Percentiles rank a stretch among this genome's conserved stretches.
Evolutionary conservation across 1,140 invertebrate genomes (phyloP).

Genomic region (Vollenhovia emeryi): DNA sequence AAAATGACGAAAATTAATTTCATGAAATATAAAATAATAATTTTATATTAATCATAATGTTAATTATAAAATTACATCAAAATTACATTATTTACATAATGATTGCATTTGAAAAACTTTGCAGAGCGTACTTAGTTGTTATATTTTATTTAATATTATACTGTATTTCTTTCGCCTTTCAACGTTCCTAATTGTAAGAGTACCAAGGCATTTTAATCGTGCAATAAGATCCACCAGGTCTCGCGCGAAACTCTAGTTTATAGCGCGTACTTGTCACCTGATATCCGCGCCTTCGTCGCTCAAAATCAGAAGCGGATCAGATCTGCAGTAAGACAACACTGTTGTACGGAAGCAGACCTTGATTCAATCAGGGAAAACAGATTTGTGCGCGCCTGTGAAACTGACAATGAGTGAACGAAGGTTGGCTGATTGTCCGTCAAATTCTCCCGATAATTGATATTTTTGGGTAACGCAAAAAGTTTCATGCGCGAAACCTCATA

Average conservation of each 20-base stretch:
- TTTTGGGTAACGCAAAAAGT: neutral
- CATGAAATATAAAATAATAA: too few relatives aligned
- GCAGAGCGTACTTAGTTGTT: neutral
- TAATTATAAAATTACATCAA: neutral
- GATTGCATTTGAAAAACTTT: neutral
- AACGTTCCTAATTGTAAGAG: slow-evolving; percentile 4
- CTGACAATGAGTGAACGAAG: neutral
- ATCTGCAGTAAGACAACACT: neutral
- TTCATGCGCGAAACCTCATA: neutral
- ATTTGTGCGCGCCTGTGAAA: neutral
- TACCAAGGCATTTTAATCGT: slow-evolving; percentile 43
- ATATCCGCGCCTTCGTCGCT: slow-evolving; percentile 8
- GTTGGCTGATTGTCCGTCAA: neutral
- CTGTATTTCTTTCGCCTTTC: neutral
- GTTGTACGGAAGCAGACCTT: neutral
- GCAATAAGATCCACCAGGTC: slow-evolving; percentile 17
- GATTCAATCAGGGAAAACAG: neutral
- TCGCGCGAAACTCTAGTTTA: slow-evolving; percentile 19
- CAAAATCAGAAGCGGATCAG: slow-evolving; percentile 29
- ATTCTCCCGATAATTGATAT: neutral
- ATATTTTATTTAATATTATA: neutral
- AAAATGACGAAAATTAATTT: too few relatives aligned
- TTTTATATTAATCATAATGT: too few relatives aligned
- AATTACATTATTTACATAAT: neutral
- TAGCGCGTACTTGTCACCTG: slow-evolving; percentile 32